Conservation (phyloP, 2,113 vertebrate species). For the Psephotus haematonotus region DNA sequence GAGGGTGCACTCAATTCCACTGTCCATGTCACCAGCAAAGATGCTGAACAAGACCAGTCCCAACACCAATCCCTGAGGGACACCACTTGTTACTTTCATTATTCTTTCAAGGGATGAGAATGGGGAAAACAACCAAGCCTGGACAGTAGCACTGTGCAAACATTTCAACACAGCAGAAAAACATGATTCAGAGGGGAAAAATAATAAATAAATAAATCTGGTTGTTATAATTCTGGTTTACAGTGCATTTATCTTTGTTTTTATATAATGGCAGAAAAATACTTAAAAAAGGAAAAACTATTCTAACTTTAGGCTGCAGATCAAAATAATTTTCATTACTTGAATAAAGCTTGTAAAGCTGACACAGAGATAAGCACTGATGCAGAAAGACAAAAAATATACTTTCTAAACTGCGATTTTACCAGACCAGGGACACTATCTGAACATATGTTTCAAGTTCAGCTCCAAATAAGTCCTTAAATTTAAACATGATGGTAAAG, state of each 20-base stretch:
- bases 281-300: background rate
- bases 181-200: background rate
- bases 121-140: background rate
- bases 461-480: background rate
- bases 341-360: background rate
- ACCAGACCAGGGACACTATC: background rate
- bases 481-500: background rate
- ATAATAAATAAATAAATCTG: background rate
- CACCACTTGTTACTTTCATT: too few relatives aligned
- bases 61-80: too few relatives aligned
- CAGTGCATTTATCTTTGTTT: background rate
- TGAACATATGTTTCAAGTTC: background rate
- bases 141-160: background rate
- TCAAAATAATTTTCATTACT: background rate
- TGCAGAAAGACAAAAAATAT: background rate
- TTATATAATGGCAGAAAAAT: background rate
- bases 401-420: background rate
- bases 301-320: background rate
- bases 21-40: too few relatives aligned
- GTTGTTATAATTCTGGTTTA: background rate
- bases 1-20: too few relatives aligned
- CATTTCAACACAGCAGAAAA: background rate
- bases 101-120: background rate
- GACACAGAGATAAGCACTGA: background rate
- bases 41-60: too few relatives aligned